Conservation (phyloP, 1,140 invertebrate species). For the Ceratina japonica region DNA sequence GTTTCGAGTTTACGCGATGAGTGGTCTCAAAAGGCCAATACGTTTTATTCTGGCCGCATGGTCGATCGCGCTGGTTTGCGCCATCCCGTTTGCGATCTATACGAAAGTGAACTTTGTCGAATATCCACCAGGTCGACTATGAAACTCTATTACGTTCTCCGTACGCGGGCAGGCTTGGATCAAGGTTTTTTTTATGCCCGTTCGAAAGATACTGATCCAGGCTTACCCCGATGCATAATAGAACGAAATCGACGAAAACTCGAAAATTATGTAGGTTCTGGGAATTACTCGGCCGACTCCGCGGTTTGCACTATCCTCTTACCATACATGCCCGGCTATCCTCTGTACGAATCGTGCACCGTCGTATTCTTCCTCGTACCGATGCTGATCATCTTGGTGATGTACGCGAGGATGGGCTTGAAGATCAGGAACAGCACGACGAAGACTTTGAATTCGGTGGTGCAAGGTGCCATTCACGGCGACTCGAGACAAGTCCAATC, state of each 20-base stretch:
- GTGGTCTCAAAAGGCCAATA: conserved; percentile 87
- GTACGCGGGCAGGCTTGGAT: too few relatives aligned
- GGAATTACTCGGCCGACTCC: conserved; percentile 80
- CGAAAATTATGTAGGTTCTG: conserved; percentile 52
- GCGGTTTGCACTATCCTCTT: conserved; percentile 88
- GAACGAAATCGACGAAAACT: background rate
- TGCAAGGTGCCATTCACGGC: conserved; percentile 83
- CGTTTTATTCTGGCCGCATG: conserved; percentile 89
- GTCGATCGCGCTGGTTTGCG: conserved; percentile 87
- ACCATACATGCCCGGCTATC: conserved; percentile 81
- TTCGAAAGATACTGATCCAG: too few relatives aligned
- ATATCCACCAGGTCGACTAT: conserved; percentile 82
- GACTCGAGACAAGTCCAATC: conserved; percentile 84
- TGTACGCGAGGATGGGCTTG: conserved; percentile 88
- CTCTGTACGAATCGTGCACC: conserved; percentile 88
- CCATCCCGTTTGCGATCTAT: conserved; percentile 88
- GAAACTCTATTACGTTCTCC: background rate
- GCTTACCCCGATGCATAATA: background rate
- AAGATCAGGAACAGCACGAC: conserved; percentile 82
- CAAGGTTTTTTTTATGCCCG: too few relatives aligned
- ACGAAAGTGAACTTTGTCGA: conserved; percentile 85
- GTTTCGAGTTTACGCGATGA: conserved; percentile 88
- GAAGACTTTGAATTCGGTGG: conserved; percentile 76
- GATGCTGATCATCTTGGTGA: conserved; percentile 86
- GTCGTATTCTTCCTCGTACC: conserved; percentile 91